Evolutionary conservation across 2,113 vertebrate species (phyloP), one percentile per base, ranked within the genome.

Genomic region (Nerophis lumbriciformis): DNA sequence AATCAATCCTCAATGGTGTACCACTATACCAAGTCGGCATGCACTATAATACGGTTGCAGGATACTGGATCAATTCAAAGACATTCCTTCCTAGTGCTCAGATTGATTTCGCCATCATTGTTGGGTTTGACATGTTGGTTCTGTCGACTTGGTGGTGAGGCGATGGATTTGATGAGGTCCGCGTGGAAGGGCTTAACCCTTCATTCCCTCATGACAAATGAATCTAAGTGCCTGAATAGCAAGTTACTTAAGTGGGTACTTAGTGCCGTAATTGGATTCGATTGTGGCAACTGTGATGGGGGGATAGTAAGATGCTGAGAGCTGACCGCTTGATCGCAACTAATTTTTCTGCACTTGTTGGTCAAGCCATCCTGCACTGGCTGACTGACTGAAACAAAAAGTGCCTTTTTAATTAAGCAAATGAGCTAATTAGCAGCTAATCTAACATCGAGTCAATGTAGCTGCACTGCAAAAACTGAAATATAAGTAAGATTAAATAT

Each of bases 231-330:
- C 57, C 61, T 15, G 21, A 65, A 59, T 63, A 81, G 50, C 74
- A 55, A 69, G 75, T 76, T 83, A 72, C 81, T 83, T 77, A 81
- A 80, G 57, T 71, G 73, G 82, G 78, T 82, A 79, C 77, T 84
- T 84, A 82, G 69, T 62, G 72, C 68, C 6, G 8, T 82, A 75
- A 86, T 85, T 84, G 79, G 71, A 77, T 82, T 88, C 69, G 73
- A 83, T 85, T 77, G 54, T 19, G 9, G 73, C 71, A 83, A 69
- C 71, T 76, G 66, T 66, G 63, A 72, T 45, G 6, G 69, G 54
- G 54, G 8, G 36, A 39, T 38, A 39, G 54, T 57, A 57, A 57
- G 54, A 19, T 42, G 5, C 37, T 44, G 54, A 42, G 9, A 42
- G 15, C n/a, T 5, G 38, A 42, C 7, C 5, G 38, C 54, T 44